phyloP scores from a whole-genome alignment of 2,888 invertebrate species.

The Morpho helenor region DNA sequence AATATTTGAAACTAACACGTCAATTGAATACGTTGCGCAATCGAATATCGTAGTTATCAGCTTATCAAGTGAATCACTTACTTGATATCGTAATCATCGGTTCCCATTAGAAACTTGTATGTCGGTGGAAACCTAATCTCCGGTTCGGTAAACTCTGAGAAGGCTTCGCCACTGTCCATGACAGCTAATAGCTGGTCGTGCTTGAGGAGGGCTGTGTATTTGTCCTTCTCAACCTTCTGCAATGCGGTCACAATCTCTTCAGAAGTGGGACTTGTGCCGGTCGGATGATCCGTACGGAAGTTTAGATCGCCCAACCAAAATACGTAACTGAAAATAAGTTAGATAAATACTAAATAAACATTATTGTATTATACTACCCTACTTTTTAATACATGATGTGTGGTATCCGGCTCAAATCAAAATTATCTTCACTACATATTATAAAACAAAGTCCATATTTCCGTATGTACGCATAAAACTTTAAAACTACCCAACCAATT shows the following conservation, averaged over 20 bases:
- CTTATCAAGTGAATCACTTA: conserved; percentile 56
- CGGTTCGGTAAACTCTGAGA: conserved; percentile 87
- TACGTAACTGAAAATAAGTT: conserved; percentile 82
- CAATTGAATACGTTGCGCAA: no score
- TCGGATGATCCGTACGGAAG: conserved; percentile 86
- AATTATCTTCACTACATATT: no score
- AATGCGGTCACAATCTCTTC: conserved; percentile 84
- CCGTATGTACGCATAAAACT: no score
- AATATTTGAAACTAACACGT: no score
- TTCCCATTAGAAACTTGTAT: conserved; percentile 89
- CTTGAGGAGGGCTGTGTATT: conserved; percentile 81
- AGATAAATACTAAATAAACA: no score
- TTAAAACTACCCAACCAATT: no score
- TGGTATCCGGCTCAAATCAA: no score
- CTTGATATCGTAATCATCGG: conserved; percentile 89
- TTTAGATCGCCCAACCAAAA: conserved; percentile 96
- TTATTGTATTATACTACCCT: no score
- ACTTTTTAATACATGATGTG: no score
- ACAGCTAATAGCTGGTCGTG: conserved; percentile 88
- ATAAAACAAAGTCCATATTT: no score
- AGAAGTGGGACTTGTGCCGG: conserved; percentile 79
- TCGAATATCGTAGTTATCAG: no score
- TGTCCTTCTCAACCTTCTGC: conserved; percentile 81
- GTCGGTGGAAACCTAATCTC: conserved; percentile 90
- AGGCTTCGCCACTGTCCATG: conserved; percentile 87